Evolutionary conservation across 2,797 vertebrate genomes (phyloP), one percentile per base, ranked within the genome.

Genomic region (Peromyscus aztecus): DNA sequence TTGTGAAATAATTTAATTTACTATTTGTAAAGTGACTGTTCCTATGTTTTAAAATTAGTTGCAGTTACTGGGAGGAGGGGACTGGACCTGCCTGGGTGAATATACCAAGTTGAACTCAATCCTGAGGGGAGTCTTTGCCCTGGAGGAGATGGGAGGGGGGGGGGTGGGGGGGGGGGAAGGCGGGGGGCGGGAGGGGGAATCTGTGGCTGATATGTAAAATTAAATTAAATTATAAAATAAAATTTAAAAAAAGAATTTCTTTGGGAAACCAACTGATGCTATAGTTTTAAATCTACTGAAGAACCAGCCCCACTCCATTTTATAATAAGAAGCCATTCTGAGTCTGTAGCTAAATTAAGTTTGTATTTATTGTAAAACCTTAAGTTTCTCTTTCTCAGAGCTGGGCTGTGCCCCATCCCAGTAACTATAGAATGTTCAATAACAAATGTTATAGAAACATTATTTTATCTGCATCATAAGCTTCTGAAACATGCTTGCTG

Each of bases 191-290:
- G 40, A 43, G 40, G 40, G 40, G 40, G 40, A 43, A 4, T 43
- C 40, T 43, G 40, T 43, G 40, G 40, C 40, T 43, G 40, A 43
- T 43, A 43, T 43, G 40, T 43, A 43, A 43, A 43, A 43, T 43
- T 43, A 43, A 43, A 43, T 43, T 43, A 43, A 2, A 43, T 43
- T 43, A 43, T 43, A 43, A 43, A 43, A 43, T 43, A 43, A 43
- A 43, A 43, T n/a, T 43, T 43, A 43, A 43, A 43, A 43, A 43
- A 49, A 85, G 91, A 91, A 89, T 71, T 91, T 57, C 78, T 91
- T 93, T 52, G 55, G 71, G 90, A 95, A 97, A 94, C 67, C 10
- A 84, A 93, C 57, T 92, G 21, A 91, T 94, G 43, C 19, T 86
- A 19, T 91, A 90, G 40, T 87, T 89, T 94, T 93, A 85, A 71